phyloP scores from a whole-genome alignment of 1,140 invertebrate species.

The Zophobas atratus region DNA sequence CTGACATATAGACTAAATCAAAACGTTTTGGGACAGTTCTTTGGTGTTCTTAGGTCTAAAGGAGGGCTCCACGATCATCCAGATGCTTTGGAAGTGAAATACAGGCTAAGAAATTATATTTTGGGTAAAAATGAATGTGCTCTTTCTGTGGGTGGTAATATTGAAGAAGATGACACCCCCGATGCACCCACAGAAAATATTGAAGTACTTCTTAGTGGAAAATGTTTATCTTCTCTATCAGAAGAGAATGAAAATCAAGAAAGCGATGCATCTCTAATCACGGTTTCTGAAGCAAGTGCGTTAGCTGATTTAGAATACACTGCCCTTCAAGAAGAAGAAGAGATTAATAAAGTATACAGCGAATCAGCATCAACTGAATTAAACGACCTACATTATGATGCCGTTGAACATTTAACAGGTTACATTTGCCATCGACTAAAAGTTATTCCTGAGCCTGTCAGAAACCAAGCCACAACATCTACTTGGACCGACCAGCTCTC shows the following conservation, averaged over 20 bases:
- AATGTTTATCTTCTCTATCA: conserved; percentile 1
- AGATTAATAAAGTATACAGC: neutral
- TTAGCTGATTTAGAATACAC: neutral
- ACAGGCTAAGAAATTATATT: conserved; percentile 53
- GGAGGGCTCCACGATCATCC: conserved; percentile 56
- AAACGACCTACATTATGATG: conserved; percentile 44
- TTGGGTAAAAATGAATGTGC: conserved; percentile 53
- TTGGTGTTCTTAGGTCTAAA: conserved; percentile 58
- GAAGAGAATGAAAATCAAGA: neutral
- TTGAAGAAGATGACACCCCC: conserved; percentile 30
- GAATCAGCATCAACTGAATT: neutral
- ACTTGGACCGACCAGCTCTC: conserved; percentile 18
- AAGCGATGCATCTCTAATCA: neutral
- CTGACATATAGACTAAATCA: conserved; percentile 55
- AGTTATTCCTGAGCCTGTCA: neutral
- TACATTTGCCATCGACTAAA: conserved; percentile 42
- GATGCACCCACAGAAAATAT: neutral
- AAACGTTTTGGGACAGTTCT: conserved; percentile 61
- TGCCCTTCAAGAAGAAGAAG: neutral
- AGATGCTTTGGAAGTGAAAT: conserved; percentile 54
- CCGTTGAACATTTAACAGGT: conserved; percentile 40
- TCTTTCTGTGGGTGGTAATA: conserved; percentile 45
- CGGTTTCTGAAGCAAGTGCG: neutral
- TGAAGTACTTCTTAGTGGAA: conserved; percentile 3
- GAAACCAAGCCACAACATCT: neutral